phyloP scores from a whole-genome alignment of 2,113 vertebrate genomes.

The Oreochromis spilurus region DNA sequence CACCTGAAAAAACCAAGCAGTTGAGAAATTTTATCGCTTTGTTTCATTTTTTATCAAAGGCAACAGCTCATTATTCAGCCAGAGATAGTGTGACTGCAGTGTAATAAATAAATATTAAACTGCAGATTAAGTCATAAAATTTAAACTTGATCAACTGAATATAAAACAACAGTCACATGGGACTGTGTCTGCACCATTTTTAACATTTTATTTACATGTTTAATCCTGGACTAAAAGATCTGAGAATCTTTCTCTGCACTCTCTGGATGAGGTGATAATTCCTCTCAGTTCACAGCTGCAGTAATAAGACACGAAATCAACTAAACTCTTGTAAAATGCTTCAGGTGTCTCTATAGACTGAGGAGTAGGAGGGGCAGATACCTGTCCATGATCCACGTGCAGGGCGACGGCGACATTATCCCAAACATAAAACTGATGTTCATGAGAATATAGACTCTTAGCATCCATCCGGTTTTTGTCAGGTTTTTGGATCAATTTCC shows the following conservation, averaged over 20 bases:
- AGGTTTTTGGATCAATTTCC: rapidly evolving
- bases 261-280: no score
- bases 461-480: not conserved
- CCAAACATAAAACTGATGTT: rapidly evolving
- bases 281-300: no score
- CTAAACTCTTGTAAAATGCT: not conserved
- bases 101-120: no score
- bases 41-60: rapidly evolving
- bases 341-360: rapidly evolving
- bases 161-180: no score
- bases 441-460: rapidly evolving
- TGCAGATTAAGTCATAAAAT: no score
- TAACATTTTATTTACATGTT: no score
- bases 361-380: not conserved
- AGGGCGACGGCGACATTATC: not conserved
- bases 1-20: rapidly evolving
- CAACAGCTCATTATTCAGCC: not conserved
- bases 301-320: no score
- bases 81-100: no score
- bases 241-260: no score
- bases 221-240: no score
- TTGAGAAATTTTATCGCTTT: rapidly evolving
- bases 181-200: no score
- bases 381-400: not conserved
- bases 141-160: no score